phyloP scores from a whole-genome alignment of 2,888 invertebrate genomes.

The Hydrotaea cyrtoneurina region DNA sequence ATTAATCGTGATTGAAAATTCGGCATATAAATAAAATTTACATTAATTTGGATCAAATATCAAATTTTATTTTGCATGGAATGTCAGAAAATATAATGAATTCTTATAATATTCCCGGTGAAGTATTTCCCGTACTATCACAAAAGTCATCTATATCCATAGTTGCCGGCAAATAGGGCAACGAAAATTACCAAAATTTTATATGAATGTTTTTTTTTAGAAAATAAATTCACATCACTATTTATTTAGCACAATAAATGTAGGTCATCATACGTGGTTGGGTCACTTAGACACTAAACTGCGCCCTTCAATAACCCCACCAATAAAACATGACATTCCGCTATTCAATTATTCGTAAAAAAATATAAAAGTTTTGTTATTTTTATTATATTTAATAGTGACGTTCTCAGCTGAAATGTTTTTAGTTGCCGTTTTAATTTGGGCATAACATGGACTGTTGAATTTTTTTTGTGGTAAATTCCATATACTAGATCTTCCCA shows the following conservation, averaged over 20 bases:
- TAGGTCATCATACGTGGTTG: slow-evolving; percentile 9
- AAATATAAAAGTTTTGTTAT: neutral
- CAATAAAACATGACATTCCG: neutral
- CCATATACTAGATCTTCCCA: too few relatives aligned
- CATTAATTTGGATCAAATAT: too few relatives aligned
- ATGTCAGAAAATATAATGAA: too few relatives aligned
- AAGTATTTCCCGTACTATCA: too few relatives aligned
- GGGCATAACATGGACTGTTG: too few relatives aligned
- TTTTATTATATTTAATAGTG: neutral
- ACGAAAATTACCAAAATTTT: neutral
- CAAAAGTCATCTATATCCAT: too few relatives aligned
- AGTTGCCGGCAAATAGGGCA: neutral
- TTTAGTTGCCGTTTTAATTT: neutral
- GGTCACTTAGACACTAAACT: neutral
- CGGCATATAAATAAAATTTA: too few relatives aligned
- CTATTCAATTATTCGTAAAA: neutral
- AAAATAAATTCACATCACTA: neutral
- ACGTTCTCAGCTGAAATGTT: neutral
- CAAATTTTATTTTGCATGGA: too few relatives aligned
- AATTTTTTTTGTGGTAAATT: too few relatives aligned
- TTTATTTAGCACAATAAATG: neutral
- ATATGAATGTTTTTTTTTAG: neutral
- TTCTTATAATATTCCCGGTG: too few relatives aligned
- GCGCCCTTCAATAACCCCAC: neutral
- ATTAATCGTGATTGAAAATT: too few relatives aligned